phyloP scores from a whole-genome alignment of 1,140 invertebrate species.

The Lucilia cuprina region DNA sequence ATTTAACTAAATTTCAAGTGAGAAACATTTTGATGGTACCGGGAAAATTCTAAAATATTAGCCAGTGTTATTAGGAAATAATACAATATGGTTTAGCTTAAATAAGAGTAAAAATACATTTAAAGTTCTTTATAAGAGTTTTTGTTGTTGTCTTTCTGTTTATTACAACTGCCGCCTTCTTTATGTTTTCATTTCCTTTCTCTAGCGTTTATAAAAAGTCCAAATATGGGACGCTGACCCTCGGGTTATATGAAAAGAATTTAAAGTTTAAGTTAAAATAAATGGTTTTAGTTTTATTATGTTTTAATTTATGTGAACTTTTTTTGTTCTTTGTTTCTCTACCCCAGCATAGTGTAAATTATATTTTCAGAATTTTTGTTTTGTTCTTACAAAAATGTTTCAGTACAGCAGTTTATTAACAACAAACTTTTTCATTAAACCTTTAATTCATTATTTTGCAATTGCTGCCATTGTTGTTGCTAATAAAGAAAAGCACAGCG shows the following conservation, averaged over 20 bases:
- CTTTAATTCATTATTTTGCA: constrained; percentile 22
- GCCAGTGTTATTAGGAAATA: too few relatives aligned
- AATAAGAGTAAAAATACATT: neutral
- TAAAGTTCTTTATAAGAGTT: neutral
- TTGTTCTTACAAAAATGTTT: neutral
- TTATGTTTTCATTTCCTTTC: neutral
- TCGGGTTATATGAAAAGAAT: neutral
- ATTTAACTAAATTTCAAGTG: neutral
- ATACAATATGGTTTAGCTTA: too few relatives aligned
- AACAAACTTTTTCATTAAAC: constrained; percentile 1
- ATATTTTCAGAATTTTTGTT: neutral
- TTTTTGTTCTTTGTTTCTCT: neutral
- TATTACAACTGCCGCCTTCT: neutral
- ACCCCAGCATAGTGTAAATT: neutral
- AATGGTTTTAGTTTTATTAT: constrained; percentile 1
- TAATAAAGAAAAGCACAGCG: neutral
- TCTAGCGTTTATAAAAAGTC: neutral
- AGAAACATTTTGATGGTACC: too few relatives aligned
- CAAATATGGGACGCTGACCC: neutral
- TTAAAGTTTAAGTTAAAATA: neutral
- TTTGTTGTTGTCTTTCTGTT: neutral
- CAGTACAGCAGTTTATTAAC: neutral
- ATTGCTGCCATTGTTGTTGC: neutral
- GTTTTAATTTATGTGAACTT: neutral
- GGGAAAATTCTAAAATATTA: too few relatives aligned